phyloP scores from a whole-genome alignment of 2,113 vertebrate genomes.

The Leuciscus idus region DNA sequence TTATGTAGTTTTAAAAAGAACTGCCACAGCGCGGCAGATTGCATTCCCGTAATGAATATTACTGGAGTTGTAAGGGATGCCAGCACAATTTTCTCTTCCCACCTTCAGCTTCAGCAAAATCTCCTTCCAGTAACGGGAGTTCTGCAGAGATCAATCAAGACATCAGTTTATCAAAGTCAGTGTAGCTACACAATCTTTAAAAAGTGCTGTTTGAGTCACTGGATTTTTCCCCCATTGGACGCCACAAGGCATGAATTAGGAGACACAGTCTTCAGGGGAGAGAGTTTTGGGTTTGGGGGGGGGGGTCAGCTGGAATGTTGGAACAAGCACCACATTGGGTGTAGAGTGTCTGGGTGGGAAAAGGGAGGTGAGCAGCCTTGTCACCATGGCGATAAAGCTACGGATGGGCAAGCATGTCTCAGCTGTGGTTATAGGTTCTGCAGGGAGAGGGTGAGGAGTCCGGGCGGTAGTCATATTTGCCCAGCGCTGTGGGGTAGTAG shows the following conservation, averaged over 20 bases:
- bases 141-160: slow-evolving; percentile 41
- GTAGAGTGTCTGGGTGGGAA: slow-evolving; percentile 41
- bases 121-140: slow-evolving; percentile 21
- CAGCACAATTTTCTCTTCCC: slow-evolving; percentile 17
- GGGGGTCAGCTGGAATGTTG: slow-evolving; percentile 56
- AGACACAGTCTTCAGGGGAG: slow-evolving; percentile 43
- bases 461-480: slow-evolving; percentile 93
- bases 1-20: slow-evolving; percentile 43
- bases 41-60: slow-evolving; percentile 59
- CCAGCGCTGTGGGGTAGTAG: slow-evolving; percentile 92
- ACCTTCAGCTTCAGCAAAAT: slow-evolving; percentile 32
- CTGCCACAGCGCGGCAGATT: slow-evolving; percentile 47
- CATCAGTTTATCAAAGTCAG: slow-evolving; percentile 51
- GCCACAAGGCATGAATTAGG: slow-evolving; percentile 43
- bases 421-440: slow-evolving; percentile 96
- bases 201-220: slow-evolving; percentile 42
- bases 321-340: slow-evolving; percentile 43
- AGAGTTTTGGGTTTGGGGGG: background rate
- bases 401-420: slow-evolving; percentile 68
- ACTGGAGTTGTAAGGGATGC: slow-evolving; percentile 50
- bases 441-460: slow-evolving; percentile 94
- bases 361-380: slow-evolving; percentile 38
- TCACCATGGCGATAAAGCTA: slow-evolving; percentile 43
- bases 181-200: slow-evolving; percentile 54
- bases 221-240: slow-evolving; percentile 30